Evolutionary conservation across 2,888 invertebrate genomes (phyloP), one percentile per base, ranked within the genome.

Genomic region (Prenolepis imparis): DNA sequence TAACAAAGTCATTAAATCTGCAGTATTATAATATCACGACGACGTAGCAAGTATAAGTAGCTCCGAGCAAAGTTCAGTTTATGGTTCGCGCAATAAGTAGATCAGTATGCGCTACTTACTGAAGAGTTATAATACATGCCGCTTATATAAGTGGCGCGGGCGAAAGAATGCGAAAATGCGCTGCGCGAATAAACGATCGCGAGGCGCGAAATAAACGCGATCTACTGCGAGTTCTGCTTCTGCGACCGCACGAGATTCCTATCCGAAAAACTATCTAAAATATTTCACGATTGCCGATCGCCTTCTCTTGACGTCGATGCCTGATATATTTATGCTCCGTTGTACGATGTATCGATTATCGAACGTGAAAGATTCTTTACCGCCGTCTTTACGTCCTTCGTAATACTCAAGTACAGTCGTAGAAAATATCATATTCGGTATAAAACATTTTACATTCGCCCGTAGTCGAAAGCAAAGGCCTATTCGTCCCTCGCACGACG

Each of bases 241-340:
- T n/a, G 52, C 52, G n/a, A 74, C 28, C 11, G 15, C 28, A 28
- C 70, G 52, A 63, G 72, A 85, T 85, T 77, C 82, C 77, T 67
- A n/a, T n/a, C n/a, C n/a, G n/a, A n/a, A 15, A 59, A 77, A 32
- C 32, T 36, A 73, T 18, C 44, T 82, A 41, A 85, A 85, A 78
- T 72, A 82, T 85, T 85, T 86, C 67, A 82, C 72, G 67, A 48
- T 63, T 61, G 41, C 18, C 15, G 64, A 39, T 15, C 28, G 84
- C n/a, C 18, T 73, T 21, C 32, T 66, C 39, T 39, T 36, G 74
- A 44, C 28, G 36, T 41, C n/a, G 4, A 1, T 24, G 15, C 55
- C 68, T 5, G 21, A 57, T 59, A 78, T 36, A 59, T 70, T 70
- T 80, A 44, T 57, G 24, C 15, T 32, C 41, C 55, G n/a, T 77